These are phyloP conservation scores for Crenuchus spilurus DNA, from an alignment of 2,797 vertebrate species.

Conservation along the genomic window DNA sequence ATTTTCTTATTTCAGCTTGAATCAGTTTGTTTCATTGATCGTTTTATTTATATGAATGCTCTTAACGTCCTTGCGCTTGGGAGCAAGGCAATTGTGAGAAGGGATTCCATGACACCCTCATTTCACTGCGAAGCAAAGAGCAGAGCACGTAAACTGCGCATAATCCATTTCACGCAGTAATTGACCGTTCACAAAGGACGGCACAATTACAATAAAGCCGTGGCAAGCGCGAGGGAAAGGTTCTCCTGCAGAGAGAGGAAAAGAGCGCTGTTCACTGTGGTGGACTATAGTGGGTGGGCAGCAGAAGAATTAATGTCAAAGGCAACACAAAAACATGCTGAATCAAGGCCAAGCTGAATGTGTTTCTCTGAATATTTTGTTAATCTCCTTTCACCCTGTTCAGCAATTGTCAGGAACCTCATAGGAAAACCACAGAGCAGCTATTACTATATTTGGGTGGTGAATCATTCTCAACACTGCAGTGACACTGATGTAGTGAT, in stretches of 20 bases:
- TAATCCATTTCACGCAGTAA: slow-evolving; percentile 43
- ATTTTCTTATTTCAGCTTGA: slow-evolving; percentile 35
- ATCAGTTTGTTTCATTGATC: slow-evolving; percentile 23
- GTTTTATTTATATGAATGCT: slow-evolving; percentile 31
- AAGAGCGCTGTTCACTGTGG: not conserved
- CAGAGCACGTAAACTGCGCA: not conserved
- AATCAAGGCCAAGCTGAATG: too few species aligned
- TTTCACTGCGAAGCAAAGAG: slow-evolving; percentile 3
- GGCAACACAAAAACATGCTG: not conserved
- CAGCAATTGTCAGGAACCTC: too few species aligned
- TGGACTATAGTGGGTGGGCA: not conserved
- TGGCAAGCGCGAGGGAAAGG: not conserved
- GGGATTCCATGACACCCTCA: slow-evolving; percentile 24
- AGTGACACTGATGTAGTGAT: too few species aligned
- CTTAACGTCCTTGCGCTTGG: slow-evolving; percentile 9
- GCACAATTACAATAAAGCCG: slow-evolving; percentile 15
- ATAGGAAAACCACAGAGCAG: too few species aligned
- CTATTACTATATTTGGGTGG: too few species aligned
- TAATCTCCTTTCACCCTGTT: too few species aligned
- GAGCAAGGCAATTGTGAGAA: not conserved
- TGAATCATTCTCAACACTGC: too few species aligned
- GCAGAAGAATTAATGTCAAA: not conserved
- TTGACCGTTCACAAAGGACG: slow-evolving; percentile 27
- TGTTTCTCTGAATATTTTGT: too few species aligned
- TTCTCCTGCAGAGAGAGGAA: not conserved